A percentile compares a stretch with the other conserved stretches of the same genome.
These are phyloP conservation scores for Florisuga fusca DNA, from an alignment of 2,797 vertebrate species.

Conservation along the genomic window DNA sequence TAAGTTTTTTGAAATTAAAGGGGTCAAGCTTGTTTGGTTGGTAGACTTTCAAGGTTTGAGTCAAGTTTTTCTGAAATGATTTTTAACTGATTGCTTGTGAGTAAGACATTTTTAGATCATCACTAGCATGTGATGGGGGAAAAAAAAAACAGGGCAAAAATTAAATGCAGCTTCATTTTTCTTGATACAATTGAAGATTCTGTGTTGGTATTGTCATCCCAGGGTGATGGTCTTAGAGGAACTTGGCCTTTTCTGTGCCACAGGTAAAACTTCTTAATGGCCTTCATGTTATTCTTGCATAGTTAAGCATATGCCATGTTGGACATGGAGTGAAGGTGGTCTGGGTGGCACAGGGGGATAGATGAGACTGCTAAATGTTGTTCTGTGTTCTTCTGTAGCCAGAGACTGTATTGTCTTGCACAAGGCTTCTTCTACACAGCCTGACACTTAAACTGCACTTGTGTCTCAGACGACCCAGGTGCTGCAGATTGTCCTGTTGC, in stretches of 20 bases:
- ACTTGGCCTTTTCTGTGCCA: not conserved
- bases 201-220: not conserved
- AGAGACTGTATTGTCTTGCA: not conserved
- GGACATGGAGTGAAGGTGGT: not conserved
- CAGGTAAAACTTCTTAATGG: not conserved
- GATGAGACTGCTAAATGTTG: not conserved
- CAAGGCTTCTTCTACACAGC: not conserved
- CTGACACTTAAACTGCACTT: not conserved
- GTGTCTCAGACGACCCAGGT: fast-evolving
- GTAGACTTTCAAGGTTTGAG: not conserved
- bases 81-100: not conserved
- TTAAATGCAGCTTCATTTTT: not conserved
- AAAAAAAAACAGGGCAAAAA: not conserved
- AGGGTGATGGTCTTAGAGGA: fast-evolving
- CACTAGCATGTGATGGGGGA: not conserved
- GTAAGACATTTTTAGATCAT: not conserved
- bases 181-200: not conserved
- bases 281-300: not conserved
- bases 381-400: not conserved
- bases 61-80: not conserved
- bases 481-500: not conserved
- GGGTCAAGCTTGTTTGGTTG: not conserved
- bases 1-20: not conserved
- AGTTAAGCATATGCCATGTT: not conserved
- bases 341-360: not conserved